These are phyloP conservation scores for Corbicula japonica DNA, from an alignment of 2,888 invertebrate species.

Conservation along the genomic window DNA sequence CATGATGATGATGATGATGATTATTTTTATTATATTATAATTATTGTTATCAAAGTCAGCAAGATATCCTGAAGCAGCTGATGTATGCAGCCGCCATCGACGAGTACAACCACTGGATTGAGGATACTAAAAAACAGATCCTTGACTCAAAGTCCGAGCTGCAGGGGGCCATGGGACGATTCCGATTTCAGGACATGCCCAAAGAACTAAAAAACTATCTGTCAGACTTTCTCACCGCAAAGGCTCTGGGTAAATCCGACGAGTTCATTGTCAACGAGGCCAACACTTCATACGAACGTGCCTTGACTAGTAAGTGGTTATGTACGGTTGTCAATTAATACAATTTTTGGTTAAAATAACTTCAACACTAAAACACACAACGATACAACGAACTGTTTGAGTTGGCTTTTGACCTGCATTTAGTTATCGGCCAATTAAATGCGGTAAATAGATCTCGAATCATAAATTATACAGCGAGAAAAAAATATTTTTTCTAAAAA, in stretches of 20 bases:
- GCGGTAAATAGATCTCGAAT: no score
- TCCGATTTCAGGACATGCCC: conserved; percentile 23
- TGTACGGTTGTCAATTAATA: no score
- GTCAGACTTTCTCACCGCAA: conserved; percentile 20
- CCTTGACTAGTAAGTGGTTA: conserved; percentile 40
- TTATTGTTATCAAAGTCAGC: conserved; percentile 1
- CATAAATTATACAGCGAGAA: no score
- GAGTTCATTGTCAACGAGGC: conserved; percentile 48
- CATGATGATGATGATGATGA: no score
- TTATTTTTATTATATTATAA: no score
- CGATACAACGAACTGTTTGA: no score
- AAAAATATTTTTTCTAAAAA: no score
- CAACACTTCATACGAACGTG: conserved; percentile 21
- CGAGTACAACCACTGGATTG: conserved; percentile 55
- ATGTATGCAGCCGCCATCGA: conserved; percentile 33
- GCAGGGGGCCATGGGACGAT: conserved; percentile 5
- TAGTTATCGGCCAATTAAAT: no score
- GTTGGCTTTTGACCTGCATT: no score
- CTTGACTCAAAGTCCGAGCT: conserved; percentile 49
- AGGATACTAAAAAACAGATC: conserved; percentile 44
- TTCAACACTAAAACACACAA: no score
- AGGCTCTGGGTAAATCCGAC: conserved; percentile 15
- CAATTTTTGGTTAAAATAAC: no score
- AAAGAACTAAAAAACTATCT: conserved; percentile 34
- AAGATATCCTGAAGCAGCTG: conserved; percentile 22